phyloP scores from a whole-genome alignment of 2,797 vertebrate genomes.

The Lithobates pipiens region DNA sequence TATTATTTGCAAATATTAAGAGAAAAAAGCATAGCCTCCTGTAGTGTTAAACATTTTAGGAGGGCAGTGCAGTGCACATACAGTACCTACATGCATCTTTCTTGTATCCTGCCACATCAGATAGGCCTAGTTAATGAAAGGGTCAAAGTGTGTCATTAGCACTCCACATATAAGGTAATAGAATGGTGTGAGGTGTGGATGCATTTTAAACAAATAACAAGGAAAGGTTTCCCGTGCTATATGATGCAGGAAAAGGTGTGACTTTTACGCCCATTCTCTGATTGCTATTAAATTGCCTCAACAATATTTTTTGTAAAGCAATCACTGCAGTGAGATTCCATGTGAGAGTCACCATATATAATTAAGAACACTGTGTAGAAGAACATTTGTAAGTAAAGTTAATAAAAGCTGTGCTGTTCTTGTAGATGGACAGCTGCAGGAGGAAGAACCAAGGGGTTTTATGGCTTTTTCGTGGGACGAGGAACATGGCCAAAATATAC shows the following conservation, averaged over 20 bases:
- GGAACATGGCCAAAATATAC: constrained; percentile 14
- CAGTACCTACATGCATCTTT: background rate
- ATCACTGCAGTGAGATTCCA: constrained; percentile 71
- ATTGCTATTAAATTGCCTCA: constrained; percentile 80
- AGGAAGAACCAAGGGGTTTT: constrained; percentile 64
- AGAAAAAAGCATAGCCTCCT: background rate
- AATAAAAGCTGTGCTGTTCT: constrained; percentile 63
- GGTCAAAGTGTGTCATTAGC: constrained; percentile 90
- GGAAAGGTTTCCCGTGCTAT: constrained; percentile 77
- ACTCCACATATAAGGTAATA: constrained; percentile 83
- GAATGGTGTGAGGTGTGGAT: constrained; percentile 81
- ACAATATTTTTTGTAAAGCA: constrained; percentile 72
- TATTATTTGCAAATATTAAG: background rate
- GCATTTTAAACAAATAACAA: constrained; percentile 74
- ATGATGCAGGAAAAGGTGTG: constrained; percentile 77
- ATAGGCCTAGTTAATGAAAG: constrained; percentile 88
- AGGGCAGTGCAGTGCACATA: background rate
- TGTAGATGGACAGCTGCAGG: constrained; percentile 40
- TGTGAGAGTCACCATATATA: constrained; percentile 74
- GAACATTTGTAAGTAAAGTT: constrained; percentile 71
- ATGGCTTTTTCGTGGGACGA: constrained; percentile 57
- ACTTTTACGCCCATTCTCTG: constrained; percentile 77
- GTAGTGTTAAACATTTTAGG: background rate
- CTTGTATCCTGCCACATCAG: constrained; percentile 77
- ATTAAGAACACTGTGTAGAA: constrained; percentile 68